Conservation (phyloP, 1,140 invertebrate species). For the Gyrodactylus bullatarudis region DNA sequence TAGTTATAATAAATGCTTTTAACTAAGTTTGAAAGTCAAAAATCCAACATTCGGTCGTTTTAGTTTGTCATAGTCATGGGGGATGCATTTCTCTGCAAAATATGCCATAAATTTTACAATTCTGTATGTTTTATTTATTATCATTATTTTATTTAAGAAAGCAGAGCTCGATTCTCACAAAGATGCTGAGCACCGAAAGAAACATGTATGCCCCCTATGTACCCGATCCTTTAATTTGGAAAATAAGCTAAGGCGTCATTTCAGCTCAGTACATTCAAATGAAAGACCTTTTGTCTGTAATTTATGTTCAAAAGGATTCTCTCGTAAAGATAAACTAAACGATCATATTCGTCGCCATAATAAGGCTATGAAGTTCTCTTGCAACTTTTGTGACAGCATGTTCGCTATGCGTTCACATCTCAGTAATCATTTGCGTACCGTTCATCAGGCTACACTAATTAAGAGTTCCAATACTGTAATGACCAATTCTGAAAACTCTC, state of each 20-base stretch:
- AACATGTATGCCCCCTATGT: background rate
- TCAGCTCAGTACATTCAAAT: background rate
- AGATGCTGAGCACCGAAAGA: background rate
- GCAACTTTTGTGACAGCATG: background rate
- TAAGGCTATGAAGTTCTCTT: background rate
- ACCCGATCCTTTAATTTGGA: background rate
- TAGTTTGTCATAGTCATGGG: background rate
- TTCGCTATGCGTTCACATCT: background rate
- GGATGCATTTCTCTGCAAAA: background rate
- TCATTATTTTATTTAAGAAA: background rate
- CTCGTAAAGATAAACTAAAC: background rate
- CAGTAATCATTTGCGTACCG: background rate
- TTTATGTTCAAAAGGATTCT: background rate
- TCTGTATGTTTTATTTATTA: background rate
- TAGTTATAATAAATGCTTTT: too few relatives aligned
- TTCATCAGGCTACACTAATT: background rate
- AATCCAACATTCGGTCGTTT: too few relatives aligned
- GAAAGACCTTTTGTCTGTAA: background rate
- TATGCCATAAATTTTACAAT: background rate
- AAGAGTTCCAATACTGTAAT: background rate
- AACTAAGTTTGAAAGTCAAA: background rate
- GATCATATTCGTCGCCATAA: background rate
- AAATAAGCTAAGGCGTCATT: slow-evolving; percentile 1
- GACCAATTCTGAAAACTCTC: too few relatives aligned
- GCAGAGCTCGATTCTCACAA: background rate